Percentiles rank a stretch among this genome's conserved stretches.
phyloP scores from a whole-genome alignment of 2,888 invertebrate species.

The Macrophya alboannulata region DNA sequence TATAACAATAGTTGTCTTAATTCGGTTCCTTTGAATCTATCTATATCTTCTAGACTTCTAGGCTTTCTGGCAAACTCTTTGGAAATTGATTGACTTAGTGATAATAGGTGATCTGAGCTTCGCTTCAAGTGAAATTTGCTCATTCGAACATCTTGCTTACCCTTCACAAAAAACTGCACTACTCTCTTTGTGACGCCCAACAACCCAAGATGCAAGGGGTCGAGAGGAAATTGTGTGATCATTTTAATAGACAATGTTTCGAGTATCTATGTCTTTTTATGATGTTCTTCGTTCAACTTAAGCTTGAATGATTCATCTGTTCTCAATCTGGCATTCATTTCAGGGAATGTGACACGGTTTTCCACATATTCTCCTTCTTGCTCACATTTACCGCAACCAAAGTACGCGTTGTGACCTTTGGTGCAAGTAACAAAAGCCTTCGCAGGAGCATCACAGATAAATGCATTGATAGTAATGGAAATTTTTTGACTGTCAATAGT shows the following conservation, averaged over 20 bases:
- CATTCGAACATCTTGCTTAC: conserved; percentile 19
- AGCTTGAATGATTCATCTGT: conserved; percentile 49
- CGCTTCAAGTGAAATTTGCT: conserved; percentile 10
- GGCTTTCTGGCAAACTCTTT: conserved; percentile 30
- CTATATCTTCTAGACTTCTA: conserved; percentile 10
- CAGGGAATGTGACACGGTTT: conserved; percentile 54
- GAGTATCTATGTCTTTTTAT: conserved; percentile 19
- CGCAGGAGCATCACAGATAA: conserved; percentile 71
- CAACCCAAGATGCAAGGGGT: conserved; percentile 12
- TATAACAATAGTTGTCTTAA: too few species aligned
- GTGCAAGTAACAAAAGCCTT: conserved; percentile 66
- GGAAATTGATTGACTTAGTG: conserved; percentile 22
- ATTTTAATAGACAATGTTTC: conserved; percentile 10
- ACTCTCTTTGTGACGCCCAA: conserved; percentile 11
- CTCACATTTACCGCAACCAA: conserved; percentile 70
- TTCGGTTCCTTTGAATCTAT: conserved; percentile 34
- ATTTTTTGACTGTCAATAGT: background rate
- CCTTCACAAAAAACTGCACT: conserved; percentile 1
- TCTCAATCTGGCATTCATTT: conserved; percentile 16
- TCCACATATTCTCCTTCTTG: conserved; percentile 59
- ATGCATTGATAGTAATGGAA: background rate
- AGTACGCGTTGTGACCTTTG: conserved; percentile 68
- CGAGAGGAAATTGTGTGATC: conserved; percentile 28
- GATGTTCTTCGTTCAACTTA: conserved; percentile 29
- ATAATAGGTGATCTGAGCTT: conserved; percentile 35